Conservation (phyloP, 2,113 vertebrate genomes). For the Thunnus thynnus region DNA sequence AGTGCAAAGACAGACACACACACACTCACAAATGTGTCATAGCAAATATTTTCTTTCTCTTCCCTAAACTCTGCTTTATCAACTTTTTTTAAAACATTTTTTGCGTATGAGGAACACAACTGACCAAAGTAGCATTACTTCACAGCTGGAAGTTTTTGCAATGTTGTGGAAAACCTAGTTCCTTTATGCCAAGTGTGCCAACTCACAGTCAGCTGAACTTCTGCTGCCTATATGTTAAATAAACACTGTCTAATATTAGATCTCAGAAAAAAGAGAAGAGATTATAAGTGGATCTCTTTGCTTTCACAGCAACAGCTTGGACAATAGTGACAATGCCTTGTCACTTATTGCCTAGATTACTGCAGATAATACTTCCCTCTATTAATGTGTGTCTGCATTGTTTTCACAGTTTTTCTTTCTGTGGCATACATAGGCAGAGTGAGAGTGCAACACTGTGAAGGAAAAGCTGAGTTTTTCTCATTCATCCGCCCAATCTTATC, state of each 20-base stretch:
- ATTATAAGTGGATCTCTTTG: not conserved
- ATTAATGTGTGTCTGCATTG: not conserved
- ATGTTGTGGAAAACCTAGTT: slow-evolving; percentile 42
- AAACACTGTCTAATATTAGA: slow-evolving; percentile 57
- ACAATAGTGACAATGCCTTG: no score
- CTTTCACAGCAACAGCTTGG: not conserved
- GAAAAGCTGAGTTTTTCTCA: not conserved
- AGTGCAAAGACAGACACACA: slow-evolving; percentile 10
- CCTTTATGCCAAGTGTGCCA: slow-evolving; percentile 37
- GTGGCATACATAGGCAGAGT: not conserved
- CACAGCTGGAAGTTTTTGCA: slow-evolving; percentile 39
- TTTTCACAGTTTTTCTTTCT: not conserved
- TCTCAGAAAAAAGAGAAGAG: slow-evolving; percentile 34
- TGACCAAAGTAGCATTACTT: slow-evolving; percentile 44
- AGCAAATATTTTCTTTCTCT: not conserved
- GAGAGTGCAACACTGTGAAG: not conserved
- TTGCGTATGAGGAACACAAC: slow-evolving; percentile 23
- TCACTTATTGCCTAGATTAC: not conserved
- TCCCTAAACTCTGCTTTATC: not conserved
- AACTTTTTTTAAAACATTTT: not conserved
- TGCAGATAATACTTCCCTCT: not conserved
- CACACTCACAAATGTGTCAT: not conserved
- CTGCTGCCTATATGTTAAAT: not conserved
- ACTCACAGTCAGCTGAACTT: slow-evolving; percentile 74
- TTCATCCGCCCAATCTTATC: not conserved